Evolutionary conservation across 2,888 invertebrate species (phyloP).

Genomic region (Diachrysia chrysitis): DNA sequence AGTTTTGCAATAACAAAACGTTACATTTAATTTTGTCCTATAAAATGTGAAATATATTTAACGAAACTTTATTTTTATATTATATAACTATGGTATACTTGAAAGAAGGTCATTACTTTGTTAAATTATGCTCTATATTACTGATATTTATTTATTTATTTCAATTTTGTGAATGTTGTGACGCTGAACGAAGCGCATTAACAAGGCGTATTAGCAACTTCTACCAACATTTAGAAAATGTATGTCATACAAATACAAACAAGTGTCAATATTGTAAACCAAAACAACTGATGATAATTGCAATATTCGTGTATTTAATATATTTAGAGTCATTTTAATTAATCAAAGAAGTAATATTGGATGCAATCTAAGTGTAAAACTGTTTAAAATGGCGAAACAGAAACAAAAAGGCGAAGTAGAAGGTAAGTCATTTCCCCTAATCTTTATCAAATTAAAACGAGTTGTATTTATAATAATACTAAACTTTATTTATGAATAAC

Average conservation of each 20-base stretch:
- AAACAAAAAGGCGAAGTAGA: constrained; percentile 62
- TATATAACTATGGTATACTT: not conserved
- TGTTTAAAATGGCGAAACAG: constrained; percentile 61
- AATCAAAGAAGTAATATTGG: not conserved
- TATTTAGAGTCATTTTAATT: not conserved
- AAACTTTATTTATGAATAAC: no score
- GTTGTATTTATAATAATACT: not conserved
- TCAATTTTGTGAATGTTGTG: not conserved
- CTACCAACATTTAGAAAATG: not conserved
- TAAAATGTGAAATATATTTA: not conserved
- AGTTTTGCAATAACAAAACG: constrained; percentile 30
- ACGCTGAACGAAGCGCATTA: not conserved
- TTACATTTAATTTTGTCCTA: not conserved
- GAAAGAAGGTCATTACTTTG: no score
- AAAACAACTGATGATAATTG: constrained; percentile 11
- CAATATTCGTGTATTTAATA: not conserved
- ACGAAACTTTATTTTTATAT: not conserved
- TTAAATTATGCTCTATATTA: no score
- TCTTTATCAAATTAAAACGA: not conserved
- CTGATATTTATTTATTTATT: no score
- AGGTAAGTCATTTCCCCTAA: constrained; percentile 60
- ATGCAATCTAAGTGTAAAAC: constrained; percentile 17
- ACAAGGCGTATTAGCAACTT: not conserved
- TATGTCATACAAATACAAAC: constrained; percentile 3
- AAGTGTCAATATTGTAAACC: constrained; percentile 10